A percentile compares a stretch with the other conserved stretches of the same genome.
phyloP scores from a whole-genome alignment of 2,797 vertebrate genomes.

The Urosaurus nigricauda region DNA sequence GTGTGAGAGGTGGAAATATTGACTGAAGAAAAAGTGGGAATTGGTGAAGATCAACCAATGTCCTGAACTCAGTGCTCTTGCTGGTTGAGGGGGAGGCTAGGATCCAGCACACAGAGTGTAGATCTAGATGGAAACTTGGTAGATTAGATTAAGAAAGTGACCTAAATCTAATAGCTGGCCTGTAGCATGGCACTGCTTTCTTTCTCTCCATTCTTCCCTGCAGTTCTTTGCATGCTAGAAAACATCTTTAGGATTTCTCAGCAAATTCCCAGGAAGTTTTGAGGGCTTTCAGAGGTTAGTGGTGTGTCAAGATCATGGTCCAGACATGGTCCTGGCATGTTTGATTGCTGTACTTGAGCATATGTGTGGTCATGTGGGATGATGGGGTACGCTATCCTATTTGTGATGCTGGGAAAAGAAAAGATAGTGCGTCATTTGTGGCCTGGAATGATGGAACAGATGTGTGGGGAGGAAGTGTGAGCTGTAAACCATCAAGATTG shows the following conservation, averaged over 20 bases:
- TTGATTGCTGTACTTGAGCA: too few species aligned
- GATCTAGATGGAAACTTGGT: background rate
- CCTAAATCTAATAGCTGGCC: background rate
- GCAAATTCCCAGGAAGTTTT: background rate
- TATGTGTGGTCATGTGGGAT: too few species aligned
- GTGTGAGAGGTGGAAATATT: background rate
- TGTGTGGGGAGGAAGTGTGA: too few species aligned
- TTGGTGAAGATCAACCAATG: background rate
- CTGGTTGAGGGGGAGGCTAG: background rate
- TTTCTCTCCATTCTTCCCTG: background rate
- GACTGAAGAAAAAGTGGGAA: background rate
- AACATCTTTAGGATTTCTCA: background rate
- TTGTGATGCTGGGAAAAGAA: too few species aligned
- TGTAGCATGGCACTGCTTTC: background rate
- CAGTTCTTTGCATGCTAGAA: background rate
- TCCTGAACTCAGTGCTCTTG: background rate
- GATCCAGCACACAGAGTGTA: background rate
- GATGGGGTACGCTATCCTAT: too few species aligned
- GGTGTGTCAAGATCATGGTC: too few species aligned
- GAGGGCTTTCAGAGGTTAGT: background rate
- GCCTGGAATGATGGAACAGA: too few species aligned
- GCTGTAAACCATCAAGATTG: too few species aligned
- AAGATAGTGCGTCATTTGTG: too few species aligned
- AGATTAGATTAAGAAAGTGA: background rate
- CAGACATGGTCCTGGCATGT: too few species aligned